Conservation (phyloP, 2,797 vertebrate species). For the Chanos chanos region DNA sequence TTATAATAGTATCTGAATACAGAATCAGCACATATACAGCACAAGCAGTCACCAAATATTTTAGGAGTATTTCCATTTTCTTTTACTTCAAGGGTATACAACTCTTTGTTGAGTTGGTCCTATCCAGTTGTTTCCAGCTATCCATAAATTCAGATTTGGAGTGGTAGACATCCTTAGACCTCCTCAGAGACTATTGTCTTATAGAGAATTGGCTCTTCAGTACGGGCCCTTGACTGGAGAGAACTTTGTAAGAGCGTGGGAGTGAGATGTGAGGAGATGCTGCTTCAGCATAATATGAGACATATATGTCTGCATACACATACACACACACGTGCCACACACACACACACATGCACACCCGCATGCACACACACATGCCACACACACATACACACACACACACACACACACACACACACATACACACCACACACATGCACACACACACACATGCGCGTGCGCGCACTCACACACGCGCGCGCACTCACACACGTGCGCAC, state of each 20-base stretch:
- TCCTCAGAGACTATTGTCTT: constrained; percentile 41
- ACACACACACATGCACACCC: not conserved
- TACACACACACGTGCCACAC: too few species aligned
- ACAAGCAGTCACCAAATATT: too few species aligned
- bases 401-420: constrained; percentile 46
- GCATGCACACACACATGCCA: not conserved
- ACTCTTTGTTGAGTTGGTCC: too few species aligned
- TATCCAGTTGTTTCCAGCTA: constrained; percentile 9
- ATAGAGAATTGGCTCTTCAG: constrained; percentile 43
- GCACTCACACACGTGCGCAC: too few species aligned
- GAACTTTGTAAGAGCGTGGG: constrained; percentile 53
- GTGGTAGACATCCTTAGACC: not conserved
- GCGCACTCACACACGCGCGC: constrained; percentile 40
- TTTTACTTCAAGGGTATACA: too few species aligned
- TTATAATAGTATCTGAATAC: too few species aligned
- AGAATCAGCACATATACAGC: too few species aligned
- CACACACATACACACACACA: constrained; percentile 34
- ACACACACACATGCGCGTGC: constrained; percentile 41
- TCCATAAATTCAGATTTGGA: constrained; percentile 5
- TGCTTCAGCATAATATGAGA: constrained; percentile 40
- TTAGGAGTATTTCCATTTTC: too few species aligned
- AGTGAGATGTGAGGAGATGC: constrained; percentile 48
- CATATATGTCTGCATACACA: constrained; percentile 43
- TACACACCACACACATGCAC: constrained; percentile 29
- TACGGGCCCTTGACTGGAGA: constrained; percentile 44